phyloP scores from a whole-genome alignment of 2,113 vertebrate genomes.

The Channa argus region DNA sequence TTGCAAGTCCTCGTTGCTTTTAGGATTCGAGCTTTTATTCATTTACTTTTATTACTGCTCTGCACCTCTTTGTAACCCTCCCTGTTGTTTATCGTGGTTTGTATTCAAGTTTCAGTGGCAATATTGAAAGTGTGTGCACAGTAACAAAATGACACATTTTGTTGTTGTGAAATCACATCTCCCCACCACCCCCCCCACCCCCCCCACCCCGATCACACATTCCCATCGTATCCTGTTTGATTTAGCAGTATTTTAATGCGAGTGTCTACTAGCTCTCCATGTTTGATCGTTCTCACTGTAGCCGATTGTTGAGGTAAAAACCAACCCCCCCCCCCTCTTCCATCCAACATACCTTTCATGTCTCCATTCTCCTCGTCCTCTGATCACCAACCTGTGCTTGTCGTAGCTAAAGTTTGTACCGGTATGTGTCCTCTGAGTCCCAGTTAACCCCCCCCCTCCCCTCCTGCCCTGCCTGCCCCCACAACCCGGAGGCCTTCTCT shows the following conservation, averaged over 20 bases:
- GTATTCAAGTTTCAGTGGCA: conserved; percentile 14
- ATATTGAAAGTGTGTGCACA: background rate
- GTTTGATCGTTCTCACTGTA: background rate
- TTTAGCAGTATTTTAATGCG: too few species aligned
- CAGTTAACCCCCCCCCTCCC: conserved; percentile 40
- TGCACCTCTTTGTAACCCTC: conserved; percentile 1
- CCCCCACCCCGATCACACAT: conserved; percentile 19
- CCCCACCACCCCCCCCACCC: too few species aligned
- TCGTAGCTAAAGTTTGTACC: conserved; percentile 67
- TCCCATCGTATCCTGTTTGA: too few species aligned
- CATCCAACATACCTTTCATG: background rate
- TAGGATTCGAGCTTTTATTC: background rate
- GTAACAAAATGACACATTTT: conserved; percentile 23
- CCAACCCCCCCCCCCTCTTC: background rate
- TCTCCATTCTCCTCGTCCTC: background rate
- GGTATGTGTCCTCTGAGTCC: conserved; percentile 55
- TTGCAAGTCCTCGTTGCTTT: background rate
- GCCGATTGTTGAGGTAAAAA: conserved; percentile 2
- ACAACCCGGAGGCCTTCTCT: conserved; percentile 92
- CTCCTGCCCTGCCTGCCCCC: conserved; percentile 66
- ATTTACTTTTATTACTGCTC: background rate
- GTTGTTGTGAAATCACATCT: background rate
- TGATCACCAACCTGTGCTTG: conserved; percentile 30
- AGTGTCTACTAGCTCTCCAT: background rate
- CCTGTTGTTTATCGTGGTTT: conserved; percentile 7